A percentile compares a stretch with the other conserved stretches of the same genome.
phyloP scores from a whole-genome alignment of 1,140 invertebrate species.

The Zaprionus ghesquierei region DNA sequence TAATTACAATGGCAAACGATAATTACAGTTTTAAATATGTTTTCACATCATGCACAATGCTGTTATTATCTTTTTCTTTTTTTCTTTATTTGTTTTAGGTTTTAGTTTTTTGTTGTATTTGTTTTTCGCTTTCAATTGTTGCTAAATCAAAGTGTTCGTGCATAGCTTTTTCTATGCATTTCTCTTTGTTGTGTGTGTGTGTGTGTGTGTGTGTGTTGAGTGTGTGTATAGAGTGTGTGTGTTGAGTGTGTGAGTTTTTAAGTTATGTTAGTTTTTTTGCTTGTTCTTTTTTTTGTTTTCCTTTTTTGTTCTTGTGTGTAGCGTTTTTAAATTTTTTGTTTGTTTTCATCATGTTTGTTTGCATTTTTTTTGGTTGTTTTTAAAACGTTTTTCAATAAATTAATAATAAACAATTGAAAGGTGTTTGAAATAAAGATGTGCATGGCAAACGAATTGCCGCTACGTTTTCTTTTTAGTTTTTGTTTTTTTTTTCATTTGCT shows the following conservation, averaged over 20 bases:
- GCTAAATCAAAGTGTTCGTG: constrained; percentile 22
- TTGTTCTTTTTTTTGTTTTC: constrained; percentile 1
- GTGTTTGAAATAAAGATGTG: constrained; percentile 50
- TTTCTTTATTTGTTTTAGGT: no score
- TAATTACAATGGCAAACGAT: constrained; percentile 52
- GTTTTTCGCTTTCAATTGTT: constrained; percentile 8
- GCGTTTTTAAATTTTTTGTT: constrained; percentile 20
- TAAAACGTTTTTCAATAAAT: constrained; percentile 48
- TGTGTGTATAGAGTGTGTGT: neutral
- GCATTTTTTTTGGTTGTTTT: constrained; percentile 48
- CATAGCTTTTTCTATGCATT: constrained; percentile 3
- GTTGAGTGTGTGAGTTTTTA: constrained; percentile 9
- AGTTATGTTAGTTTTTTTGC: constrained; percentile 30
- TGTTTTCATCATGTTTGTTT: constrained; percentile 13
- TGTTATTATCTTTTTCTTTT: neutral
- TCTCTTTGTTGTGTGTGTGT: neutral
- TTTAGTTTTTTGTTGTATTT: no score
- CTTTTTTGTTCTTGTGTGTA: neutral
- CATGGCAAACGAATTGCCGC: constrained; percentile 21
- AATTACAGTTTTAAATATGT: constrained; percentile 36
- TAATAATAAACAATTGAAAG: constrained; percentile 41
- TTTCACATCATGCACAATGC: constrained; percentile 7
- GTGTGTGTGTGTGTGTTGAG: neutral
- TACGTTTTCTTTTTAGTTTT: neutral
- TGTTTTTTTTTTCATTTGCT: neutral